Evolutionary conservation across 2,797 vertebrate genomes (phyloP).

Genomic region (Sciurus vulgaris): DNA sequence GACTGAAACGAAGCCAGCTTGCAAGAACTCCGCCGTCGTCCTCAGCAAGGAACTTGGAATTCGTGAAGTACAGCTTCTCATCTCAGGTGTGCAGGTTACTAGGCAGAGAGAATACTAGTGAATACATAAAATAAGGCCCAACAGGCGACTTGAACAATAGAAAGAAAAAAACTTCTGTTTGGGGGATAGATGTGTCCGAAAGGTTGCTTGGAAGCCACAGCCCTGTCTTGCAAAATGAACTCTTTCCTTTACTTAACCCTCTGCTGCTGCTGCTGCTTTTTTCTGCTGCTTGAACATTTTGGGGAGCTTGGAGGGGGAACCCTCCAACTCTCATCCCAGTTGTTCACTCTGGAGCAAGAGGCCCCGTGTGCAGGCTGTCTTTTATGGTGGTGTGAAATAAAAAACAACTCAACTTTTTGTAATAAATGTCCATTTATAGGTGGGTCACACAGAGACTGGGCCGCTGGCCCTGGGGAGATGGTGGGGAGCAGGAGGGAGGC

Average conservation of each 20-base stretch:
- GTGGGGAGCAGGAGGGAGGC: slow-evolving; percentile 4
- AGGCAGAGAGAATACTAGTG: neutral
- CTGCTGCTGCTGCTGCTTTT: rapidly evolving
- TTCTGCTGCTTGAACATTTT: neutral
- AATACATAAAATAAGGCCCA: neutral
- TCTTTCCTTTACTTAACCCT: neutral
- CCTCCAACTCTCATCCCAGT: neutral
- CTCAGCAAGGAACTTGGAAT: neutral
- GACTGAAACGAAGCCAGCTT: neutral
- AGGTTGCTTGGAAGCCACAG: neutral
- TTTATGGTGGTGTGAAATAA: slow-evolving; percentile 62
- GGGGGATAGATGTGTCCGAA: neutral
- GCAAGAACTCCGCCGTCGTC: neutral
- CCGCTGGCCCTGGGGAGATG: slow-evolving; percentile 26
- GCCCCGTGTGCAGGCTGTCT: neutral
- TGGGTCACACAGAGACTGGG: slow-evolving; percentile 25
- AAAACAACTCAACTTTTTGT: slow-evolving; percentile 64
- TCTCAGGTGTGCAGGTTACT: slow-evolving; percentile 52
- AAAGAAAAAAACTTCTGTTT: neutral
- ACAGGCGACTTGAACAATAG: neutral
- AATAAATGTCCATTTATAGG: slow-evolving; percentile 62
- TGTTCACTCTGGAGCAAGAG: neutral
- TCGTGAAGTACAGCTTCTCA: neutral
- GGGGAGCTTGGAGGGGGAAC: neutral
- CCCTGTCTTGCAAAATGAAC: neutral